These are phyloP conservation scores for Spisula subtruncata DNA, from an alignment of 2,888 invertebrate species.

Conservation along the genomic window DNA sequence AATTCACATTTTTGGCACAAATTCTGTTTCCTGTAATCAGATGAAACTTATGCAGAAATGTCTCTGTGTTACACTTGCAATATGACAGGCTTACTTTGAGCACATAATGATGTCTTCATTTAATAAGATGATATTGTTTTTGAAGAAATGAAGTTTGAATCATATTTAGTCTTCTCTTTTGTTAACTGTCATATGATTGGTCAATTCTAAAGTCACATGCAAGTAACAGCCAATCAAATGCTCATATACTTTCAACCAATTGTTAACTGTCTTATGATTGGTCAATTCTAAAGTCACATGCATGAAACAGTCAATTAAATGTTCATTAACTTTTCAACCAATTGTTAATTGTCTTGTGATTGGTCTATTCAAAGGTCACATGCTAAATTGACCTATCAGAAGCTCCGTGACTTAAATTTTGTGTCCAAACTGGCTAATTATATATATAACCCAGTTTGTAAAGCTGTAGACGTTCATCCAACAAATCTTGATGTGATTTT, in stretches of 20 bases:
- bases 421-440: too few relatives aligned
- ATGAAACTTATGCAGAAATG: neutral
- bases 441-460: too few relatives aligned
- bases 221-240: neutral
- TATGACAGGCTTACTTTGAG: neutral
- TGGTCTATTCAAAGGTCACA: neutral
- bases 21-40: conserved; percentile 11
- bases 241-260: too few relatives aligned
- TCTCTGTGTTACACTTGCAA: neutral
- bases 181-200: neutral
- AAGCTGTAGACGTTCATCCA: too few relatives aligned
- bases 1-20: neutral
- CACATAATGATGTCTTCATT: conserved; percentile 6
- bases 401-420: too few relatives aligned
- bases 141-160: neutral
- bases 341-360: neutral
- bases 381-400: too few relatives aligned
- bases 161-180: neutral
- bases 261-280: neutral
- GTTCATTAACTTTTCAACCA: neutral
- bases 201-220: neutral
- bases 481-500: too few relatives aligned
- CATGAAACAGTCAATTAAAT: neutral
- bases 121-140: neutral
- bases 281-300: neutral